Evolutionary conservation across 2,113 vertebrate species (phyloP).

Genomic region (Morone chrysops): DNA sequence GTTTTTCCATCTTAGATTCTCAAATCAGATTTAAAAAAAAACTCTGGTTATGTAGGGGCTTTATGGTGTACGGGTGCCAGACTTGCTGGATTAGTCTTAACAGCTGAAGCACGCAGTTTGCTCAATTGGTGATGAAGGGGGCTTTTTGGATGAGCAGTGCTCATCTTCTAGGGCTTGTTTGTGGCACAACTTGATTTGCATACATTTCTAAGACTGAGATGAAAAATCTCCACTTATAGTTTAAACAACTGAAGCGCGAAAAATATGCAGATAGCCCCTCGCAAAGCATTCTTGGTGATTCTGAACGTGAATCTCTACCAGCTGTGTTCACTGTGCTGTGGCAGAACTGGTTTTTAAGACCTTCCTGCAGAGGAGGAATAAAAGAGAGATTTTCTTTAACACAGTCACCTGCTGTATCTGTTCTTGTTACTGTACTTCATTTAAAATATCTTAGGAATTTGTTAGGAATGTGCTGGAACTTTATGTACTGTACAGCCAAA

Average conservation of each 20-base stretch:
- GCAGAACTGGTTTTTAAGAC: constrained; percentile 14
- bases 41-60: constrained; percentile 37
- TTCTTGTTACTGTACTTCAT: not conserved
- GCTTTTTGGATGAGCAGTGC: constrained; percentile 61
- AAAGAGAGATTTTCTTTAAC: not conserved
- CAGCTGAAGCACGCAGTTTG: constrained; percentile 72
- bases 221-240: constrained; percentile 39
- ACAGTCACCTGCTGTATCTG: constrained; percentile 17
- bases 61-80: constrained; percentile 62
- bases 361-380: constrained; percentile 6
- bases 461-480: constrained; percentile 16
- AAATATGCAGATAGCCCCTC: constrained; percentile 58
- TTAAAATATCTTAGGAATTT: constrained; percentile 32
- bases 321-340: constrained; percentile 4
- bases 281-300: constrained; percentile 11
- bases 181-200: constrained; percentile 65
- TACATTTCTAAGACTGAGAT: constrained; percentile 51
- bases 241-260: constrained; percentile 47
- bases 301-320: constrained; percentile 5
- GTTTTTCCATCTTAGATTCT: constrained; percentile 45
- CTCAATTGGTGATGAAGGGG: constrained; percentile 63
- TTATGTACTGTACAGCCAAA: constrained; percentile 19
- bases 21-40: constrained; percentile 54
- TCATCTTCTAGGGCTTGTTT: constrained; percentile 63
- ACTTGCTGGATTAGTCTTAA: constrained; percentile 72